Percentiles rank a stretch among this genome's conserved stretches.
phyloP scores from a whole-genome alignment of 2,797 vertebrate species.

The Oreochromis mossambicus region DNA sequence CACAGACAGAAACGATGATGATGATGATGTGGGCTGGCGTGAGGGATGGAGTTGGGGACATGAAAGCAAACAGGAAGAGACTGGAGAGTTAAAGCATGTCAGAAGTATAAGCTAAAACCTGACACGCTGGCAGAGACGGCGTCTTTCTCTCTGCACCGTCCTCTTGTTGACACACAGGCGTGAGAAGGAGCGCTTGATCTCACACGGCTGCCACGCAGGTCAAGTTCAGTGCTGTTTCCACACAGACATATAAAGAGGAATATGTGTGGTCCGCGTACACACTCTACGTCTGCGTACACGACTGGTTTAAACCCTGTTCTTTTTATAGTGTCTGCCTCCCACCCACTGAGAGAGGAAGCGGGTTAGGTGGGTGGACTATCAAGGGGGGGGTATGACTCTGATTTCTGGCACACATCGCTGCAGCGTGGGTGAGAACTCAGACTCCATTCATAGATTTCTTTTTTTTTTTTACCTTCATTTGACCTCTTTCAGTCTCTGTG shows the following conservation, averaged over 20 bases:
- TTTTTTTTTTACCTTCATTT: conserved; percentile 6
- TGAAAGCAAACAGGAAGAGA: not conserved
- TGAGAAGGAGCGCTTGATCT: not conserved
- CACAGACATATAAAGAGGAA: not conserved
- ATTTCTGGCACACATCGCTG: conserved; percentile 39
- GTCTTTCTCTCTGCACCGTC: not conserved
- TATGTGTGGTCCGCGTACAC: not conserved
- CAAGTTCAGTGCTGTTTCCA: not conserved
- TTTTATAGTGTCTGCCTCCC: conserved; percentile 29
- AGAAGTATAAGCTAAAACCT: not conserved
- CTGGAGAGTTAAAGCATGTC: not conserved
- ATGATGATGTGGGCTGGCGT: not conserved
- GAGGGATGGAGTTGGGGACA: not conserved
- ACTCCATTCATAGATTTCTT: conserved; percentile 67
- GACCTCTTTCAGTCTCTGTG: conserved; percentile 12
- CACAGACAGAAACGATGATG: not conserved
- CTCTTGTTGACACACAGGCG: not conserved
- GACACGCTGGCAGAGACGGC: not conserved
- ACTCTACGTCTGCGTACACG: not conserved
- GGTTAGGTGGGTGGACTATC: conserved; percentile 59
- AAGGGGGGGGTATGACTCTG: conserved; percentile 37
- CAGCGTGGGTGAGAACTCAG: conserved; percentile 50
- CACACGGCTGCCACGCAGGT: not conserved
- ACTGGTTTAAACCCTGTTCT: not conserved
- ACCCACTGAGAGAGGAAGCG: conserved; percentile 19